These are phyloP conservation scores for Helogale parvula DNA, from an alignment of 2,113 vertebrate species.

Conservation along the genomic window DNA sequence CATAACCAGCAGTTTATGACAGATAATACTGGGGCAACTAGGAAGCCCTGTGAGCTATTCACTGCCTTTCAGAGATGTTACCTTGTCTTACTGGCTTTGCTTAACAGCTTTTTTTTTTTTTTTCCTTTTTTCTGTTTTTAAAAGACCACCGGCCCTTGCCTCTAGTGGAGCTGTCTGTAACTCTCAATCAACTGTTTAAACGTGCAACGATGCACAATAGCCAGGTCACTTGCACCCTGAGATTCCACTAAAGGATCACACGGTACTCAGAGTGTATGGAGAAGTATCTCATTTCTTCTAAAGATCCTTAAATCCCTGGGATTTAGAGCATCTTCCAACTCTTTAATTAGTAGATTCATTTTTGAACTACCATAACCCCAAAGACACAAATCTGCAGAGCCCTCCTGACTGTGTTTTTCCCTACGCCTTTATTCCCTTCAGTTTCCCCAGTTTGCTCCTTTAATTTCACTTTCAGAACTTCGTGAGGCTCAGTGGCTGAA, in stretches of 20 bases:
- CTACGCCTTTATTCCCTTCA: slow-evolving; percentile 12
- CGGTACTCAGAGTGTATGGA: not conserved
- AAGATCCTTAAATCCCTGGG: slow-evolving; percentile 50
- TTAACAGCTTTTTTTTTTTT: slow-evolving; percentile 51
- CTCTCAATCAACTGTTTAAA: slow-evolving; percentile 44
- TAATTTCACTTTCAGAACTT: slow-evolving; percentile 69
- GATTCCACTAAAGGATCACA: slow-evolving; percentile 24
- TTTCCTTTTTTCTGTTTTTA: slow-evolving; percentile 51
- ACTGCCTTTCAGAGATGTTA: slow-evolving; percentile 12
- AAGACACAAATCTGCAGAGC: slow-evolving; percentile 50
- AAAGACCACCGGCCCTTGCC: not conserved
- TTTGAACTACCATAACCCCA: slow-evolving; percentile 46
- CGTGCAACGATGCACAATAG: not conserved
- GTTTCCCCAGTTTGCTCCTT: slow-evolving; percentile 52
- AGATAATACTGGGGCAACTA: slow-evolving; percentile 50
- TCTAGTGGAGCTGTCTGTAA: not conserved
- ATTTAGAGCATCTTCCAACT: slow-evolving; percentile 40
- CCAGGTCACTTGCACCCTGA: slow-evolving; percentile 46
- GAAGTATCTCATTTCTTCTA: slow-evolving; percentile 44
- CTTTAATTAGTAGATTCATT: slow-evolving; percentile 64
- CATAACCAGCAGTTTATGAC: slow-evolving; percentile 36
- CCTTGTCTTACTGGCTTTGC: not conserved
- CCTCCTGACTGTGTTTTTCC: slow-evolving; percentile 34
- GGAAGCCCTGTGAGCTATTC: not conserved
- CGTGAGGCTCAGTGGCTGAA: slow-evolving; percentile 38